Conservation (phyloP, 2,888 invertebrate species). For the Campoletis raptor region DNA sequence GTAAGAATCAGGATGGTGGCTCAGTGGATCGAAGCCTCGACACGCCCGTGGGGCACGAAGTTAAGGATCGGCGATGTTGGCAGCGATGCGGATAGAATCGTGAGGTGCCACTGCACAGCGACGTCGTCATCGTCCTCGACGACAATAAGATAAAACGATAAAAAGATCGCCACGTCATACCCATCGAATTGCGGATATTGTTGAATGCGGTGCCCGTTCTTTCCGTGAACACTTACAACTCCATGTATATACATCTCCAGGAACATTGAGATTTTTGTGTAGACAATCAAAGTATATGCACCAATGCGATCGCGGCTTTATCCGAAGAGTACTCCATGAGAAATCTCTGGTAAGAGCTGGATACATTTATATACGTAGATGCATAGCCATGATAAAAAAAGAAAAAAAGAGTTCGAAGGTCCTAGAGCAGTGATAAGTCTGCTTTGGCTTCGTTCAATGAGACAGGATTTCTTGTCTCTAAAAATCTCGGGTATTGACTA, state of each 20-base stretch:
- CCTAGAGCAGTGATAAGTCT: slow-evolving; percentile 27
- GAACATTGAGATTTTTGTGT: slow-evolving; percentile 10
- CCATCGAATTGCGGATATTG: slow-evolving; percentile 70
- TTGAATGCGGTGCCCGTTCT: slow-evolving; percentile 45
- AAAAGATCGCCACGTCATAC: slow-evolving; percentile 73
- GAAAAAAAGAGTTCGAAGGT: neutral
- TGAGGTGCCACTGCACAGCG: slow-evolving; percentile 47
- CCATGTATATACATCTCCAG: neutral
- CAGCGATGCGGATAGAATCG: slow-evolving; percentile 64
- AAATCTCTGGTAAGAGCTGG: slow-evolving; percentile 8
- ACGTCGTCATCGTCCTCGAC: slow-evolving; percentile 36
- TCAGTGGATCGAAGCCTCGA: slow-evolving; percentile 54
- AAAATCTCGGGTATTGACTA: slow-evolving; percentile 2
- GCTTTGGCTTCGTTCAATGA: slow-evolving; percentile 3
- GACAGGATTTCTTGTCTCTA: neutral
- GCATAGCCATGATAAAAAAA: neutral
- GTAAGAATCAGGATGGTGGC: neutral
- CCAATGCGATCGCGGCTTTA: slow-evolving; percentile 43
- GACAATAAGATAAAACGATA: slow-evolving; percentile 70
- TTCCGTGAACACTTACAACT: slow-evolving; percentile 20
- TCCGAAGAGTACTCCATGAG: slow-evolving; percentile 38
- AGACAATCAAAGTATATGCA: slow-evolving; percentile 35
- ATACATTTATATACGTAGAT: neutral
- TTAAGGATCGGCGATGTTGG: slow-evolving; percentile 67
- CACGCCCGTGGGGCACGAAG: slow-evolving; percentile 57